These are phyloP conservation scores for Metopolophium dirhodum DNA, from an alignment of 1,140 invertebrate genomes.

Conservation along the genomic window DNA sequence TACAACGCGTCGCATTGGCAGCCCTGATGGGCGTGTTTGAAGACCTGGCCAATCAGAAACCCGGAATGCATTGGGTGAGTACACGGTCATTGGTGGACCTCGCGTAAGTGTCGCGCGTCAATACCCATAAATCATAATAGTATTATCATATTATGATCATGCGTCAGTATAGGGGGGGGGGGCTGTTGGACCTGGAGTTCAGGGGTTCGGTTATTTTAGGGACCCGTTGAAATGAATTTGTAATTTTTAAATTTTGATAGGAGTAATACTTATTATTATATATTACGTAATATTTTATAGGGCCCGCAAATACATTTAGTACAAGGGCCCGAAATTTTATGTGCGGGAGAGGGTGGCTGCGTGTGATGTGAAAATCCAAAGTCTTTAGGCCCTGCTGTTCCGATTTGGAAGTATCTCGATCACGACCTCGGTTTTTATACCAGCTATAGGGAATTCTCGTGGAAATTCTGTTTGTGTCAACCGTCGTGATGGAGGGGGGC, in stretches of 20 bases:
- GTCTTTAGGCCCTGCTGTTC: background rate
- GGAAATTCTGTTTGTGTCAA: background rate
- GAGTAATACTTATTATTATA: too few relatives aligned
- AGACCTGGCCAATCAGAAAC: conserved; percentile 67
- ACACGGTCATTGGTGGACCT: background rate
- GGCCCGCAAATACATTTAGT: too few relatives aligned
- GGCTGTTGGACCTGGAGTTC: too few relatives aligned
- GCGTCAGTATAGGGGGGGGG: background rate
- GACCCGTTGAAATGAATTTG: too few relatives aligned
- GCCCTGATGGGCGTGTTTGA: conserved; percentile 68
- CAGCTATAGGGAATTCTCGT: background rate
- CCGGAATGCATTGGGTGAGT: conserved; percentile 69
- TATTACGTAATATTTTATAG: too few relatives aligned
- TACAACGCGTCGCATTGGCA: conserved; percentile 46
- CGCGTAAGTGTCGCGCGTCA: background rate
- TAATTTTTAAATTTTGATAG: too few relatives aligned
- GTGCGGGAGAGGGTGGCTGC: too few relatives aligned
- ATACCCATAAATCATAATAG: background rate
- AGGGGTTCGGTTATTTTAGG: too few relatives aligned
- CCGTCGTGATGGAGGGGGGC: background rate
- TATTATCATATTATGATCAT: background rate
- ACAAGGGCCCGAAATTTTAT: too few relatives aligned
- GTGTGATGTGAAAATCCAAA: background rate
- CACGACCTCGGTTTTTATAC: background rate
- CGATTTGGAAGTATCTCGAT: background rate